phyloP scores from a whole-genome alignment of 2,888 invertebrate species.

The Lysandra bellargus region DNA sequence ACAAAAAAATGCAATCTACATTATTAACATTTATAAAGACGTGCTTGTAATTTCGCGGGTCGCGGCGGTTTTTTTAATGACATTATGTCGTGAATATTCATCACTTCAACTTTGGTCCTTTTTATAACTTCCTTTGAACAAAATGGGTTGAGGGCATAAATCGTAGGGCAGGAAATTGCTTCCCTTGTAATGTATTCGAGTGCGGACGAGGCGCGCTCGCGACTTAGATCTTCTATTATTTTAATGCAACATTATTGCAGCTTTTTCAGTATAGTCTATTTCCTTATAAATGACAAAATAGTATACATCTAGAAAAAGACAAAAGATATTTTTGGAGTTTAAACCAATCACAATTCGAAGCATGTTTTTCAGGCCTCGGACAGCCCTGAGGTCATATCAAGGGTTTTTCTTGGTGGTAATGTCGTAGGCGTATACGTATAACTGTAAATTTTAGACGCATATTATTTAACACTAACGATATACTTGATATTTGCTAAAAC shows the following conservation, averaged over 20 bases:
- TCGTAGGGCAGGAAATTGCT: conserved; percentile 71
- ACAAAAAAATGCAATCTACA: background rate
- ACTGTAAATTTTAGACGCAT: too few species aligned
- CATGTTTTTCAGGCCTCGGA: too few species aligned
- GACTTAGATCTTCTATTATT: conserved; percentile 51
- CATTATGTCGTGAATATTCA: conserved; percentile 46
- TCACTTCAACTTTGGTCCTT: conserved; percentile 52
- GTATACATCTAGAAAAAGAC: too few species aligned
- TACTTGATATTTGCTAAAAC: too few species aligned
- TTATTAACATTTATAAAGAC: conserved; percentile 6
- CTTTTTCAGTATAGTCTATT: too few species aligned
- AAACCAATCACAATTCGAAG: too few species aligned
- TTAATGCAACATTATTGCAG: background rate
- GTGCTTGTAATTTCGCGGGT: background rate
- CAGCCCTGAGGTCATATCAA: too few species aligned
- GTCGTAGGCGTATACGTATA: too few species aligned
- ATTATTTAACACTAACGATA: too few species aligned
- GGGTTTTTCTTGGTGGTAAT: too few species aligned
- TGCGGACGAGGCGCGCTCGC: conserved; percentile 57
- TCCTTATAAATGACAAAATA: too few species aligned
- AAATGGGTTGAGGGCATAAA: conserved; percentile 68
- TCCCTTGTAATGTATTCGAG: conserved; percentile 65
- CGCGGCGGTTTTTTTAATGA: conserved; percentile 7
- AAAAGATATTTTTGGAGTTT: too few species aligned
- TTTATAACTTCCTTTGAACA: conserved; percentile 61